Percentiles rank a stretch among this genome's conserved stretches.
Evolutionary conservation across 1,140 invertebrate species (phyloP).

Genomic region (Sycophila sp.): DNA sequence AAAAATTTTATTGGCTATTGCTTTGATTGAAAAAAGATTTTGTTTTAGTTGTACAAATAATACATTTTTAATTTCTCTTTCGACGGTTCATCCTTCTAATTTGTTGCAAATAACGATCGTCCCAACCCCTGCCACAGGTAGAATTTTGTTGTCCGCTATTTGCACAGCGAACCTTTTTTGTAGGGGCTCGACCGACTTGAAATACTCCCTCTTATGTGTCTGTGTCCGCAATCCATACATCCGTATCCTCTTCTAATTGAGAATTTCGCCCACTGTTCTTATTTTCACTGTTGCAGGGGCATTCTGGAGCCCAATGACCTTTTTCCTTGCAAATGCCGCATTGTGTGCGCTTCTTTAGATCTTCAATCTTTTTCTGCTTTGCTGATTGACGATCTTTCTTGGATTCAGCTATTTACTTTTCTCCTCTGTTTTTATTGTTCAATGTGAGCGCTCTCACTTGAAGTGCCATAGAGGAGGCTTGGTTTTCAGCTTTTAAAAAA

Average conservation of each 20-base stretch:
- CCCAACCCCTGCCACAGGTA: not conserved
- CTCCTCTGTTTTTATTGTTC: slow-evolving; percentile 15
- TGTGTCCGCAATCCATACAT: no score
- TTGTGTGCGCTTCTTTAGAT: no score
- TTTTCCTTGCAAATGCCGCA: slow-evolving; percentile 16
- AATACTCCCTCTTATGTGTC: slow-evolving; percentile 6
- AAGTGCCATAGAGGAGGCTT: no score
- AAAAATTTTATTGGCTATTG: no score
- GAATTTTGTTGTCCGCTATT: no score
- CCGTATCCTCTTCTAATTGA: not conserved
- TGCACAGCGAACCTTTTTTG: not conserved
- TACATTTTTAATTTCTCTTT: not conserved
- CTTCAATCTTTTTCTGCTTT: slow-evolving; percentile 20
- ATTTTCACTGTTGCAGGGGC: not conserved
- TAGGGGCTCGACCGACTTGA: not conserved
- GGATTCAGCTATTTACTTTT: not conserved
- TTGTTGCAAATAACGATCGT: not conserved
- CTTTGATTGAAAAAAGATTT: slow-evolving; percentile 34
- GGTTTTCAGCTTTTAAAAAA: slow-evolving; percentile 1
- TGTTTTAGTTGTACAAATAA: slow-evolving; percentile 16
- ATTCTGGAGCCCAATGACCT: slow-evolving; percentile 14
- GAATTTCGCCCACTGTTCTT: not conserved
- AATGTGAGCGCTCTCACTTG: no score
- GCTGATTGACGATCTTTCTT: not conserved
- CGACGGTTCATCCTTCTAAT: not conserved